Evolutionary conservation across 2,113 vertebrate species (phyloP), one percentile per base, ranked within the genome.

Genomic region (human (Homo sapiens)): DNA sequence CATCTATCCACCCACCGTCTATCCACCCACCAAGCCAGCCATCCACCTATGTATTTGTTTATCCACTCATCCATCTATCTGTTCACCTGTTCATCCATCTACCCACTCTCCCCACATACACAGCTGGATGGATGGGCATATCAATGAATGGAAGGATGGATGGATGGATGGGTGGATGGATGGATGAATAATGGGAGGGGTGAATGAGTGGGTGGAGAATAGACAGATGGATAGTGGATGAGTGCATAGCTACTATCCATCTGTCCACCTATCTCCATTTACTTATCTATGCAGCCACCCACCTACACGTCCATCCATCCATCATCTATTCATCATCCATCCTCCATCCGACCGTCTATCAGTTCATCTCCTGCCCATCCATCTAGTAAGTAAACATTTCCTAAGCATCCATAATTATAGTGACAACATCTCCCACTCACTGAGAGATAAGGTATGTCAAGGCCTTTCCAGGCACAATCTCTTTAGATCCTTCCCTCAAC

Each of bases 401-500:
- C 66, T 22, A 66, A 66, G 68, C 55, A 43, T 32, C 17, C 30
- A 8, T 0, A 0, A 8, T 23, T 35, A 10, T 13, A 9, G 8
- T 0, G 8, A 8, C 68, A 43, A 3, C 8, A 16, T 40, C 68
- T 32, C 11, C 2, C 18, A 4, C 43, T 30, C 23, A 3, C 17
- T 27, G 68, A 10, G 25, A 9, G n/a, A 35, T 3, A 2, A 66
- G 4, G 30, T 3, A 0, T 3, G 6, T 3, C 14, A 0, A 25
- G 43, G 8, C 14, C 59, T 72, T 57, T 73, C 61, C 52, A 25
- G 30, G 17, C 23, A 12, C 11, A 1, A 5, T 6, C 14, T 45
- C 72, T 25, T 25, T 0, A 13, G 38, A 5, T 66, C 48, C 52
- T 38, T 20, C 50, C 23, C 48, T 59, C 72, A n/a, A 1, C 5